A percentile compares a stretch with the other conserved stretches of the same genome.
Conservation (phyloP, 2,113 vertebrate species). For the Pogonocichla stellata region DNA sequence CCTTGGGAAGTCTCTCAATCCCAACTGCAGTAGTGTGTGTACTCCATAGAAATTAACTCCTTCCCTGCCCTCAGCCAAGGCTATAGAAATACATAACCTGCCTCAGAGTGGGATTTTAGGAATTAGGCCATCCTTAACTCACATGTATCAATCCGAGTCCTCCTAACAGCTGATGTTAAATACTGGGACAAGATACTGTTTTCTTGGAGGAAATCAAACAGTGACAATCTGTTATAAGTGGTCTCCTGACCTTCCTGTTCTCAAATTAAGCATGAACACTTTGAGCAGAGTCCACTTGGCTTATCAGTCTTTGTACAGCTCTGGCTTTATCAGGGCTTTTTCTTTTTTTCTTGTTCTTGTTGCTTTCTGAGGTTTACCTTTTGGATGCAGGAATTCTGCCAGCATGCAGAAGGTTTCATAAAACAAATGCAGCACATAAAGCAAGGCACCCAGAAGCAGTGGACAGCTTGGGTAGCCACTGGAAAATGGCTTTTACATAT, state of each 20-base stretch:
- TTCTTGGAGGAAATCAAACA: neutral
- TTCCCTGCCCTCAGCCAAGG: neutral
- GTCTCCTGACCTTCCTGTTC: neutral
- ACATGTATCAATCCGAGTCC: neutral
- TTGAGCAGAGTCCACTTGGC: neutral
- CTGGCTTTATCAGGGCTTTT: neutral
- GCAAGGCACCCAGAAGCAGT: neutral
- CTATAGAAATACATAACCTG: neutral
- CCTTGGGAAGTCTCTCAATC: neutral
- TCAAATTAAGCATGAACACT: neutral
- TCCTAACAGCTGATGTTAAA: neutral
- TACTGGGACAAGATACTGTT: neutral
- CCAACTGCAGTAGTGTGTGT: neutral
- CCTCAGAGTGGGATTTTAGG: neutral
- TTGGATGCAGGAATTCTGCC: neutral
- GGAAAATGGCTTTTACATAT: neutral
- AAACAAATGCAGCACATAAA: neutral
- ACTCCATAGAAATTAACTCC: neutral
- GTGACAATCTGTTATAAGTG: neutral
- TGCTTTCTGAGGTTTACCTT: neutral
- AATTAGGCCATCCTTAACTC: neutral
- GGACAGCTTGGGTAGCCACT: neutral
- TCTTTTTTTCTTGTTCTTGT: neutral
- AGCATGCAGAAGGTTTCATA: neutral
- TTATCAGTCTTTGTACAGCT: neutral